phyloP scores from a whole-genome alignment of 2,113 vertebrate species.

The Dolichallabes microphthalmus region DNA sequence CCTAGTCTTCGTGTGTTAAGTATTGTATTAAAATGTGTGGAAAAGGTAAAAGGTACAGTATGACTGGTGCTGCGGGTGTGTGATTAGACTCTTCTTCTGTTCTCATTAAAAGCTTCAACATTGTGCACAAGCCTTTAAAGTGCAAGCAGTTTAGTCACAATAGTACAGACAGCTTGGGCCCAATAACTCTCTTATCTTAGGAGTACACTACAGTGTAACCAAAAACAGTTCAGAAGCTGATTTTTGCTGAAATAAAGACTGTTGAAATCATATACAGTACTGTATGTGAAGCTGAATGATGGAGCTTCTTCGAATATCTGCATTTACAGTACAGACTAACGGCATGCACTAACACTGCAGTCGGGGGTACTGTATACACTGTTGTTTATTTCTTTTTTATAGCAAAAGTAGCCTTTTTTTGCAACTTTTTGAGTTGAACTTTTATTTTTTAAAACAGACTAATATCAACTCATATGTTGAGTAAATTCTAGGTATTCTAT shows the following conservation, averaged over 20 bases:
- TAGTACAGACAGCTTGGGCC: not conserved
- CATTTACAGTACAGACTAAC: not conserved
- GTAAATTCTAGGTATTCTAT: not conserved
- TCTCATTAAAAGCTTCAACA: not conserved
- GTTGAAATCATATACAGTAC: not conserved
- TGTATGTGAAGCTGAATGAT: not conserved
- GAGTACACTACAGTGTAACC: not conserved
- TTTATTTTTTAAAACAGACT: not conserved
- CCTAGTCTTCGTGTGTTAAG: not conserved
- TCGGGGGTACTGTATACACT: not conserved
- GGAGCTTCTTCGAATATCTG: not conserved
- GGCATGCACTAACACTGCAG: not conserved
- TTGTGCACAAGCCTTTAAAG: not conserved
- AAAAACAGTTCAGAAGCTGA: not conserved
- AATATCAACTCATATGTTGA: not conserved
- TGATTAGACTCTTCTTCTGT: not conserved
- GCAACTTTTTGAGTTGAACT: not conserved
- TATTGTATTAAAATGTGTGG: not conserved
- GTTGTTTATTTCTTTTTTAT: not conserved
- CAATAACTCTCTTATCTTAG: not conserved
- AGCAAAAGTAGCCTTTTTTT: not conserved
- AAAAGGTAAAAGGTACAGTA: not conserved
- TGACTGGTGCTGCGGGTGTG: not conserved
- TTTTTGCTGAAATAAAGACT: not conserved
- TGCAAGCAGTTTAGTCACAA: not conserved